Base-by-base conservation (phyloP, 2,113 vertebrate genomes). In the Formicarius rufipectus region DNA sequence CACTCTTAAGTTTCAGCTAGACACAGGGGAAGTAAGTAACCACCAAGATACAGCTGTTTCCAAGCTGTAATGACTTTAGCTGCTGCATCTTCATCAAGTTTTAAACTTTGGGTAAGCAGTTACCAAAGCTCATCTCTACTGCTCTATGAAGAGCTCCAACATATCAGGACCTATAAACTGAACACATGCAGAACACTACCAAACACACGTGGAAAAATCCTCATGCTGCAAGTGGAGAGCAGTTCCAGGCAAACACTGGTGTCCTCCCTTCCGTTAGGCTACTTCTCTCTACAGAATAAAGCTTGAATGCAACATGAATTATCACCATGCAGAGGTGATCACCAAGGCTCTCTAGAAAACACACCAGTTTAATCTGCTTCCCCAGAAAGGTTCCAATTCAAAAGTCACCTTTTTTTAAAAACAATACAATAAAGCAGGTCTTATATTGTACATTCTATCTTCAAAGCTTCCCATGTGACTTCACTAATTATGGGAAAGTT, bases 281-380 rank as follows among this genome's bases (percentile, higher is more conserved):
- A 27, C 10, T 15, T 52, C 50, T n/a, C 23, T 21, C 62, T 59
- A 18, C 63, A 64, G 56, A 78, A 58, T 1, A 3, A 76, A 37
- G 16, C 14, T 5, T 53, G 55, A 62, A 74, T 10, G 31, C 28
- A 62, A 60, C 6, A 5, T 2, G 8, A 44, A 45, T 28, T 66
- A 69, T 0, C 6, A 3, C 22, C 7, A 11, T 4, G 19, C 40
- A 83, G 63, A 76, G 28, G 12, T n/a, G n/a, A n/a, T n/a, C 23
- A 67, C 8, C 13, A 8, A 68, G 22, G 33, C 23, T 21, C 25
- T 74, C 44, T n/a, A 21, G 44, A 31, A 92, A 90, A 28, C 9
- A 10, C 58, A 64, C 28, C 30, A 45, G 42, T 40, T 71, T 42
- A 10, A 71, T 24, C 49, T 37, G 18, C 52, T 64, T 20, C 22